Evolutionary conservation across 2,797 vertebrate species (phyloP).

Genomic region (Cetoscarus ocellatus): DNA sequence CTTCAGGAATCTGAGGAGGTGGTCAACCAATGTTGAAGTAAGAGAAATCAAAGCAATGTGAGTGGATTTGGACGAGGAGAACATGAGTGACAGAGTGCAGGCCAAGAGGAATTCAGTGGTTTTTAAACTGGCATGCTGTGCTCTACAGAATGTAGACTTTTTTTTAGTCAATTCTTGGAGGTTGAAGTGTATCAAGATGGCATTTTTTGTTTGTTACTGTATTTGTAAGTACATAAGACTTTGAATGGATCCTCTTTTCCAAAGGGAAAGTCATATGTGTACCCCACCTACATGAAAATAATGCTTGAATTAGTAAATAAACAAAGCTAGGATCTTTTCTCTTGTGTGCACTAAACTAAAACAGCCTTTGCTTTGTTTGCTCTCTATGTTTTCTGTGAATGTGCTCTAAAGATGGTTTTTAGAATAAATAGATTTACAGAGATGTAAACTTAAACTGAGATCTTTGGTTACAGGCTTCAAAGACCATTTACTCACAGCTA

Average conservation of each 20-base stretch:
- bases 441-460: slow-evolving; percentile 44
- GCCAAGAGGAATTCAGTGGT: slow-evolving; percentile 64
- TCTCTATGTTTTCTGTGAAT: slow-evolving; percentile 27
- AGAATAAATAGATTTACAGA: slow-evolving; percentile 41
- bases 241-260: slow-evolving; percentile 13
- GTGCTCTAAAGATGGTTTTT: slow-evolving; percentile 51
- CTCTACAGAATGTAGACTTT: slow-evolving; percentile 26
- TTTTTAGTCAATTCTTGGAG: slow-evolving; percentile 21
- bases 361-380: slow-evolving; percentile 18
- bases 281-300: slow-evolving; percentile 17
- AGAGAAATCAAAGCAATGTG: slow-evolving; percentile 37
- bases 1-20: slow-evolving; percentile 39
- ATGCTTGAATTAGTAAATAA: slow-evolving; percentile 44
- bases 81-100: slow-evolving; percentile 54
- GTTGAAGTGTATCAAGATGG: slow-evolving; percentile 7
- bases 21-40: slow-evolving; percentile 39
- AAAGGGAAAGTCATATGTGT: slow-evolving; percentile 27
- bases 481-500: slow-evolving; percentile 23
- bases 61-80: slow-evolving; percentile 45
- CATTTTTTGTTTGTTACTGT: slow-evolving; percentile 19
- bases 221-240: slow-evolving; percentile 9
- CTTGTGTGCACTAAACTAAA: slow-evolving; percentile 3
- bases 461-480: slow-evolving; percentile 33
- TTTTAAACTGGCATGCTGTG: slow-evolving; percentile 36
- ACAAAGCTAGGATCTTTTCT: slow-evolving; percentile 15